Evolutionary conservation across 2,888 invertebrate species (phyloP), one percentile per base, ranked within the genome.

Genomic region (Polia nebulosa): DNA sequence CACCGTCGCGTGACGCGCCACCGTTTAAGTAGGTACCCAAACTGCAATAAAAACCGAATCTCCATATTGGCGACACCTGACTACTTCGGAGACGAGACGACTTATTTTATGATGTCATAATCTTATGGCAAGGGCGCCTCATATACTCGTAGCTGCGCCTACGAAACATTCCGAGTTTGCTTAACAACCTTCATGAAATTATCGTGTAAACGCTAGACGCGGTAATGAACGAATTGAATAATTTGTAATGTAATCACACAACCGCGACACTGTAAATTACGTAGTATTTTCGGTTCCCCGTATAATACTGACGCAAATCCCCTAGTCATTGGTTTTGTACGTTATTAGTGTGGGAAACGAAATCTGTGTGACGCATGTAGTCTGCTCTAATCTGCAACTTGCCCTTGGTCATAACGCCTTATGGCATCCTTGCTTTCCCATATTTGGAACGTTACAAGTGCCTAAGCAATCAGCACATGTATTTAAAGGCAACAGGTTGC

Each of bases 101-200:
- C 60, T 60, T 76, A 67, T 72, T 76, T 77, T 60, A 80, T 82
- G 77, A 78, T 78, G 69, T 81, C 76, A 76, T 78, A 80, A 72
- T 78, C 76, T 68, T 80, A 65, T 76, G 76, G 69, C 86, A 87
- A 88, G 86, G 88, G 86, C 88, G 79, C 69, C 72, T 72, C 76
- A 72, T n/a, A n/a, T n/a, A n/a, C n/a, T n/a, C n/a, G n/a, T 71
- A 78, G 73, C 67, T 61, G 70, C 84, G 71, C 80, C 82, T 81
- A 86, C 84, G 75, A 78, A 72, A 72, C 62, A 73, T 73, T 72
- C 73, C 69, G 53, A 79, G 82, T 87, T 86, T 85, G 84, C 83
- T 82, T 85, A 86, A 83, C 70, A 84, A 81, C 86, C 88, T 87
- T 86, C 81, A 59, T 72, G 61, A 76, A 81, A 81, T 83, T 82